These are phyloP conservation scores for Onychomys torridus DNA, from an alignment of 2,797 vertebrate species.

Conservation along the genomic window DNA sequence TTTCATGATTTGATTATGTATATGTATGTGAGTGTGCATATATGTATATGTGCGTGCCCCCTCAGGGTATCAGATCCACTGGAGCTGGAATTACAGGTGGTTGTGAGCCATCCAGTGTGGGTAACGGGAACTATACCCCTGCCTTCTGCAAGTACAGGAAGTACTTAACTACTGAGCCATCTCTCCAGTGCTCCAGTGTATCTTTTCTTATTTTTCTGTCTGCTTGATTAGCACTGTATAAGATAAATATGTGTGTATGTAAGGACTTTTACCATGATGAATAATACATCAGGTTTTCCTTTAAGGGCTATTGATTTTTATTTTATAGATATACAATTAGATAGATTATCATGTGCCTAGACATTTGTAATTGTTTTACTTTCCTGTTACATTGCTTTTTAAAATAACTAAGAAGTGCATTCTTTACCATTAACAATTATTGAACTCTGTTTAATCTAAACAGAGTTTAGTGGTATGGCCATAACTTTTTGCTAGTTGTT, in stretches of 20 bases:
- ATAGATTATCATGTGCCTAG: not conserved
- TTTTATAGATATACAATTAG: not conserved
- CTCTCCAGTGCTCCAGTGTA: too few species aligned
- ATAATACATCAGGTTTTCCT: too few species aligned
- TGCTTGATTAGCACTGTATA: too few species aligned
- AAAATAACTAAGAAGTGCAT: not conserved
- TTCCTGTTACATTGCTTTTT: not conserved
- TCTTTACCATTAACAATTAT: conserved; percentile 25
- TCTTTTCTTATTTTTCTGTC: too few species aligned
- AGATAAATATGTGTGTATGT: too few species aligned
- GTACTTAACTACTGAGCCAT: too few species aligned
- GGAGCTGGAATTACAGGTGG: too few species aligned
- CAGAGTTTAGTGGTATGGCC: not conserved
- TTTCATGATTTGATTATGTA: not conserved
- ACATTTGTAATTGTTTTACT: not conserved
- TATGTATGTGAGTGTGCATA: not conserved
- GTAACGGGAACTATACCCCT: too few species aligned
- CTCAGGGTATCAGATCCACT: not conserved
- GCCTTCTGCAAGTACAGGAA: too few species aligned
- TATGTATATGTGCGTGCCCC: not conserved
- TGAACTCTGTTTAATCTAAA: conserved; percentile 10
- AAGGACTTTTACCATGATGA: too few species aligned
- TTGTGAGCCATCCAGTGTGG: not conserved
- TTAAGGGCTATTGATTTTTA: too few species aligned
- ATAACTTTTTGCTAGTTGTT: not conserved